Evolutionary conservation across 2,113 vertebrate genomes (phyloP), one percentile per base, ranked within the genome.

Genomic region (Mesoclemmys tuberculata): DNA sequence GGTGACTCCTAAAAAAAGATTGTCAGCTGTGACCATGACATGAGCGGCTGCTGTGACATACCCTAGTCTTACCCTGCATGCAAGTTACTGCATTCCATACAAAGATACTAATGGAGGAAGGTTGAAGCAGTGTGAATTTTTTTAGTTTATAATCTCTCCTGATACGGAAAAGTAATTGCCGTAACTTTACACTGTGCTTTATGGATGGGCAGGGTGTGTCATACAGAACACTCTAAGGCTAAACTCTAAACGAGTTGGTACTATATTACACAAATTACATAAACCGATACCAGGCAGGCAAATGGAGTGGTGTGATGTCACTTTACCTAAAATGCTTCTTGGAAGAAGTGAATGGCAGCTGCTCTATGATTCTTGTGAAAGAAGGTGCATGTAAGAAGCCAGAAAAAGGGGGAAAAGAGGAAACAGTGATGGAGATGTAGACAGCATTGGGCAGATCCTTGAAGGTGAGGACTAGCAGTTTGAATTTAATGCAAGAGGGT

Each of bases 111-210:
- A 90, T 79, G 49, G 44, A 85, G 22, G 52, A 71, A 93, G 14
- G 11, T 77, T 10, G 52, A 85, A 87, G 46, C 75, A 93, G 58
- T 90, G 90, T 68, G 82, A 92, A 49, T 11, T 85, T 31, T 84
- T 77, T 44, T 10, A 74, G 16, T 27, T 29, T 87, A 49, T 80
- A 68, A 86, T 13, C 89, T 78, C 68, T 86, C 18, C 77, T 68
- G 44, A 52, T 78, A 19, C 5, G 18, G n/a, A 71, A 71, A 68
- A 71, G 21, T 71, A 71, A 31, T 84, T 95, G 71, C 22, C 83
- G 38, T 83, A 74, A 38, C 29, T 80, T 92, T 71, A 44, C 91
- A 56, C 61, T 87, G 4, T 0, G 1, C 27, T 14, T 38, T 27
- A n/a, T n/a, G 29, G 31, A 74, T 38, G 71, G n/a, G 51, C 27